Percentiles rank a stretch among this genome's conserved stretches.
Conservation (phyloP, 2,888 invertebrate genomes). For the Marronus borbonicus region DNA sequence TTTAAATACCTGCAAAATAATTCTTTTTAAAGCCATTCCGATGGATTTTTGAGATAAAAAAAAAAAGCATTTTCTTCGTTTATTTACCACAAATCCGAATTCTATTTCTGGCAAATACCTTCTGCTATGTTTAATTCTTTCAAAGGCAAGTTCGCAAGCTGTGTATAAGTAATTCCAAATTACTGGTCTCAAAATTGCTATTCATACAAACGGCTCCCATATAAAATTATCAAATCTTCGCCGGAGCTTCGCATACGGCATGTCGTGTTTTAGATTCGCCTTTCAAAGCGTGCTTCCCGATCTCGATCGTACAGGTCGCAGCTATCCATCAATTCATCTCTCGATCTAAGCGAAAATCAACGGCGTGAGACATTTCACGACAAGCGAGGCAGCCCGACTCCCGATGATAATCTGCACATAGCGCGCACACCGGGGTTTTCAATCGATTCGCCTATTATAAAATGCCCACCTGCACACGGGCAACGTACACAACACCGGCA, state of each 20-base stretch:
- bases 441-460: conserved; percentile 58
- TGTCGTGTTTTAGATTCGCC: conserved; percentile 28
- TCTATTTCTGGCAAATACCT: too few species aligned
- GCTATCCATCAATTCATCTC: conserved; percentile 48
- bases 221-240: conserved; percentile 20
- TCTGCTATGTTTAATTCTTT: too few species aligned
- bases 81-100: too few species aligned
- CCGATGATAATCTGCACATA: conserved; percentile 59
- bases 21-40: too few species aligned
- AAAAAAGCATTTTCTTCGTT: too few species aligned
- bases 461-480: conserved; percentile 54
- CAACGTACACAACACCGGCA: not conserved
- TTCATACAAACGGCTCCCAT: not conserved
- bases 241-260: not conserved
- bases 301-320: conserved; percentile 39
- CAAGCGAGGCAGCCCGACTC: conserved; percentile 52
- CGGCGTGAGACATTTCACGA: conserved; percentile 62
- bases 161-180: too few species aligned
- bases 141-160: too few species aligned
- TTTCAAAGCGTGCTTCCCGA: conserved; percentile 37
- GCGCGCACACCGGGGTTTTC: conserved; percentile 48
- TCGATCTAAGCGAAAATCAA: conserved; percentile 53
- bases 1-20: too few species aligned
- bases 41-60: too few species aligned
- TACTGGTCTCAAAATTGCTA: not conserved